phyloP scores from a whole-genome alignment of 1,140 invertebrate species.

The Listronotus bonariensis region DNA sequence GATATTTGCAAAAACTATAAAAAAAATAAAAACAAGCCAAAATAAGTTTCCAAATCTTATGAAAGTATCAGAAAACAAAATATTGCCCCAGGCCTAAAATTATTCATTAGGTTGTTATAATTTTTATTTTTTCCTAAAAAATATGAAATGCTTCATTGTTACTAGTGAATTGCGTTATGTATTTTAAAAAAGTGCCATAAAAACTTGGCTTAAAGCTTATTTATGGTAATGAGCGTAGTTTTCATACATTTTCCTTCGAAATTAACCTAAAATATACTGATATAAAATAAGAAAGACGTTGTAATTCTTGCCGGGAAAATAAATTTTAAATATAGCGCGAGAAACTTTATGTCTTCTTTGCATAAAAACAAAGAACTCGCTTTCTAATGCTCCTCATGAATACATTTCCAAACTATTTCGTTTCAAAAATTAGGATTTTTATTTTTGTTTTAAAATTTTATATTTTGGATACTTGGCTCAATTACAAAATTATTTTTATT shows the following conservation, averaged over 20 bases:
- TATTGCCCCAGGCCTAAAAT: too few species aligned
- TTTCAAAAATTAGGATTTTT: slow-evolving; percentile 25
- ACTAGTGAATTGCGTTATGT: slow-evolving; percentile 7
- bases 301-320: slow-evolving; percentile 33
- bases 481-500: background rate
- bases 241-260: slow-evolving; percentile 29
- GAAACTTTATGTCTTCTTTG: slow-evolving; percentile 36
- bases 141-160: slow-evolving; percentile 20
- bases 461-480: background rate
- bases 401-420: slow-evolving; percentile 36
- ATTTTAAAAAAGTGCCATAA: slow-evolving; percentile 21
- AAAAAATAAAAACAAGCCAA: too few species aligned
- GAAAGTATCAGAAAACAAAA: too few species aligned
- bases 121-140: background rate
- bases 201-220: slow-evolving; percentile 23
- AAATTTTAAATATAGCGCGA: slow-evolving; percentile 35
- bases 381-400: slow-evolving; percentile 23
- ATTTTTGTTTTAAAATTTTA: slow-evolving; percentile 29
- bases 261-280: slow-evolving; percentile 37
- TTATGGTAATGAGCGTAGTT: slow-evolving; percentile 32
- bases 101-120: background rate
- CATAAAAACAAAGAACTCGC: slow-evolving; percentile 34
- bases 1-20: too few species aligned
- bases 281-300: slow-evolving; percentile 35
- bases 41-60: too few species aligned